Evolutionary conservation across 1,140 invertebrate species (phyloP).

Genomic region (Drosophila erecta): DNA sequence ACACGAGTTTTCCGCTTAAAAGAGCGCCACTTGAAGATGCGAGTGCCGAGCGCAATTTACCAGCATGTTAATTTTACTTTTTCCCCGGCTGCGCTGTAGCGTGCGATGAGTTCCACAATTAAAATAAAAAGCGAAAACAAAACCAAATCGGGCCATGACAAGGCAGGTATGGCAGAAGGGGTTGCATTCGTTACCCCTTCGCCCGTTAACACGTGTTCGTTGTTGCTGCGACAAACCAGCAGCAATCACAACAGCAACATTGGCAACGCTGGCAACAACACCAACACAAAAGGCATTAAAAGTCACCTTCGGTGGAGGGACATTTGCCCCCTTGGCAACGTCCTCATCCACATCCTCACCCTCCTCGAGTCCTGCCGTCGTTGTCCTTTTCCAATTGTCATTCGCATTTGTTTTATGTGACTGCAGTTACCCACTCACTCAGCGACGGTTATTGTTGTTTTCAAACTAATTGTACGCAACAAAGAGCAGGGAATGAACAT

Average conservation of each 20-base stretch:
- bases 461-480: conserved; percentile 81
- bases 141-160: conserved; percentile 49
- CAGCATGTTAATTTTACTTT: conserved; percentile 38
- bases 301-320: conserved; percentile 74
- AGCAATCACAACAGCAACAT: conserved; percentile 74
- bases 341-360: conserved; percentile 2
- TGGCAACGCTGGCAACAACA: conserved; percentile 65
- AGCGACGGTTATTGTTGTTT: conserved; percentile 41
- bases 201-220: conserved; percentile 38
- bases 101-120: conserved; percentile 73
- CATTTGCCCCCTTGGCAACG: conserved; percentile 3
- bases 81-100: conserved; percentile 31
- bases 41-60: conserved; percentile 30
- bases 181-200: conserved; percentile 25
- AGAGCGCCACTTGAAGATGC: conserved; percentile 26
- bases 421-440: conserved; percentile 53
- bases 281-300: conserved; percentile 73
- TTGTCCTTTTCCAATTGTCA: conserved; percentile 78
- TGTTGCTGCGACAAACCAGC: conserved; percentile 63
- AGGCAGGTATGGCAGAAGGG: conserved; percentile 30
- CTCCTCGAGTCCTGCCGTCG: conserved; percentile 5
- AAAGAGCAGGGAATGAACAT: conserved; percentile 61
- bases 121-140: conserved; percentile 54
- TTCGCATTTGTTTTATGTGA: conserved; percentile 76
- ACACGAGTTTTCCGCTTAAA: conserved; percentile 10